A percentile compares a stretch with the other conserved stretches of the same genome.
Conservation (phyloP, 2,888 invertebrate species). For the Phlogophora meticulosa region DNA sequence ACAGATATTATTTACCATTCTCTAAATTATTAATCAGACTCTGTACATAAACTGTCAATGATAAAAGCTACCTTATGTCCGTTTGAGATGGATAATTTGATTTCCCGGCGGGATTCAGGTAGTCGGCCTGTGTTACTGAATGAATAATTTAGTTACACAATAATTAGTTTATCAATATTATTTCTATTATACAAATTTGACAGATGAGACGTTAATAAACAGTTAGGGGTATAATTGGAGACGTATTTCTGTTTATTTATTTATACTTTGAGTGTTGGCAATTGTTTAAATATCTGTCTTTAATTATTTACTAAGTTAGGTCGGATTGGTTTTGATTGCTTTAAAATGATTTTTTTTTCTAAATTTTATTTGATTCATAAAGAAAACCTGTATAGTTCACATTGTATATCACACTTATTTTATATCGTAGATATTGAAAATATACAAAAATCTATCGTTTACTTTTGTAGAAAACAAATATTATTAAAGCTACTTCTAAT, state of each 20-base stretch:
- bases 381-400: no score
- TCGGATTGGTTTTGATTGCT: not conserved
- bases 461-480: no score
- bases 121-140: constrained; percentile 24
- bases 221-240: constrained; percentile 15
- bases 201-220: constrained; percentile 30
- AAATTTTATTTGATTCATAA: no score
- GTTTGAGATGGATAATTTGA: constrained; percentile 65
- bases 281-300: not conserved
- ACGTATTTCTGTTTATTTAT: constrained; percentile 26
- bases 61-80: constrained; percentile 70
- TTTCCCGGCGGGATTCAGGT: constrained; percentile 58
- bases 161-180: constrained; percentile 62
- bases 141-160: constrained; percentile 57
- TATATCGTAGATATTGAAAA: no score
- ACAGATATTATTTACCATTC: constrained; percentile 22
- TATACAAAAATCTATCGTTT: no score
- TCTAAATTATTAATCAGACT: constrained; percentile 45
- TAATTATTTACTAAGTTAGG: not conserved
- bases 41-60: constrained; percentile 60
- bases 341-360: not conserved
- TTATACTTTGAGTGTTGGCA: not conserved
- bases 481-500: no score
- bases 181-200: constrained; percentile 37
- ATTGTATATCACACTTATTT: no score